Evolutionary conservation across 2,113 vertebrate species (phyloP).

Genomic region (Hylia prasina): DNA sequence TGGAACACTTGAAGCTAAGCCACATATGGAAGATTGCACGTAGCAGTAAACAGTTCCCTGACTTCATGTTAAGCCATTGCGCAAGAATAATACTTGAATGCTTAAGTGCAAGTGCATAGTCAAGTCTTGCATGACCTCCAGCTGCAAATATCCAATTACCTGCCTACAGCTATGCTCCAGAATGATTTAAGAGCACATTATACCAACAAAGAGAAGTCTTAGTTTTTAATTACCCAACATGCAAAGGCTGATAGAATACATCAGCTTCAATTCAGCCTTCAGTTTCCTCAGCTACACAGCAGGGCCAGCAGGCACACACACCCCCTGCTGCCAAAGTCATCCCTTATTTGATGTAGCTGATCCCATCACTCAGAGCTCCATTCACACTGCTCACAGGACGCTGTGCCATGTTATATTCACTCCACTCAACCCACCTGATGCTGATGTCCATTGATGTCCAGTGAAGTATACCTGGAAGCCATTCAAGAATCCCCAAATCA

Average conservation of each 20-base stretch:
- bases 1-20: not conserved
- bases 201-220: not conserved
- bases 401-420: not conserved
- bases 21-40: not conserved
- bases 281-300: not conserved
- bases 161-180: not conserved
- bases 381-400: not conserved
- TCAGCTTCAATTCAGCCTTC: not conserved
- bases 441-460: not conserved
- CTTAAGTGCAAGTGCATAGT: slow-evolving; percentile 24
- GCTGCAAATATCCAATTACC: slow-evolving; percentile 1
- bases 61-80: not conserved
- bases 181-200: not conserved
- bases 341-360: not conserved
- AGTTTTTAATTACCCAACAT: not conserved
- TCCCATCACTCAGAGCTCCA: not conserved
- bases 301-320: not conserved
- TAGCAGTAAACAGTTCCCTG: not conserved
- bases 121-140: slow-evolving; percentile 19
- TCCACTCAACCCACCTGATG: not conserved
- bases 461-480: not conserved
- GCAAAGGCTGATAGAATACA: not conserved
- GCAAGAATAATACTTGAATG: not conserved
- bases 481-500: not conserved
- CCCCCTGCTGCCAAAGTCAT: not conserved